phyloP scores from a whole-genome alignment of 2,797 vertebrate species.

The Allobates femoralis region DNA sequence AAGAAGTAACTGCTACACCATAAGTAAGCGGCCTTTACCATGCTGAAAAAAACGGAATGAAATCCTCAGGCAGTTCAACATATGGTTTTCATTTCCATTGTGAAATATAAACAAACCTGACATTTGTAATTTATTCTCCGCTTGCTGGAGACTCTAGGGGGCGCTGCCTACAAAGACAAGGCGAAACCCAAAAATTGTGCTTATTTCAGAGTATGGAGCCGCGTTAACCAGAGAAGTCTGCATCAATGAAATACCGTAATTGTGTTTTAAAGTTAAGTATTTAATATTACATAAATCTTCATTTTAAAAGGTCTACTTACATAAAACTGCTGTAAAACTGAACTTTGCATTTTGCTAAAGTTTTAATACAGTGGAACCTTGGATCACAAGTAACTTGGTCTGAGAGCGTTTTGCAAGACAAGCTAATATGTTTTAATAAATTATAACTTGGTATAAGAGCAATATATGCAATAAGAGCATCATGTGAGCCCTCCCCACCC shows the following conservation, averaged over 20 bases:
- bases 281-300: too few species aligned
- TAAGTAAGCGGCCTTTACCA: slow-evolving; percentile 7
- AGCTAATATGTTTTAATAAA: too few species aligned
- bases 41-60: slow-evolving; percentile 30
- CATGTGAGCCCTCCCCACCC: too few species aligned
- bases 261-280: too few species aligned
- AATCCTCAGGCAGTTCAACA: slow-evolving; percentile 70
- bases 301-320: not conserved
- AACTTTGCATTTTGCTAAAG: not conserved
- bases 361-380: too few species aligned
- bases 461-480: too few species aligned
- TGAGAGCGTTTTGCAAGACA: too few species aligned
- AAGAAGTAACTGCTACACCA: slow-evolving; percentile 43
- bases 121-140: slow-evolving; percentile 59
- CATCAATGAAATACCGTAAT: too few species aligned
- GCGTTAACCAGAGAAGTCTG: too few species aligned
- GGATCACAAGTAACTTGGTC: too few species aligned
- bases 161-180: slow-evolving; percentile 48
- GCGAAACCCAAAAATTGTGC: not conserved
- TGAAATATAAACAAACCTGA: slow-evolving; percentile 76
- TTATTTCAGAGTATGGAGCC: too few species aligned
- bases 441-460: too few species aligned
- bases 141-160: slow-evolving; percentile 40
- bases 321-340: not conserved
- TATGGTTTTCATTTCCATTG: slow-evolving; percentile 83